Conservation (phyloP, 2,113 vertebrate species). For the Vulpes lagopus region DNA sequence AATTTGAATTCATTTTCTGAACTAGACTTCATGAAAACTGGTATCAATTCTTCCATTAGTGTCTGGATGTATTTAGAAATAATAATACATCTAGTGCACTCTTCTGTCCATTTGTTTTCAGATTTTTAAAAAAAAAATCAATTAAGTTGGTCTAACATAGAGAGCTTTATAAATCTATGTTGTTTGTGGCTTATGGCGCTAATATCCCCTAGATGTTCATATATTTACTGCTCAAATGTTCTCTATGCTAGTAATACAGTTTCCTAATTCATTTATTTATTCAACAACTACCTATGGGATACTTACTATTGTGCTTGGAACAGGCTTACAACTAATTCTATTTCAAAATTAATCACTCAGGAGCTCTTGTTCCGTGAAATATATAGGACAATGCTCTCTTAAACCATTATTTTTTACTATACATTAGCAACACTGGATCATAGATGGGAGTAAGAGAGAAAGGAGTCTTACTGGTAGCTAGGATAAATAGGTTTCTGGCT, state of each 20-base stretch:
- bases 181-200: not conserved
- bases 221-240: not conserved
- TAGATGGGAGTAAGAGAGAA: not conserved
- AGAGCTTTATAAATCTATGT: slow-evolving; percentile 38
- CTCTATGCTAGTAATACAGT: not conserved
- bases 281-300: not conserved
- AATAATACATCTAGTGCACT: slow-evolving; percentile 42
- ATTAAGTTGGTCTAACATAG: slow-evolving; percentile 48
- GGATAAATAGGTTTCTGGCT: not conserved
- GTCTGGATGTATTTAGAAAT: slow-evolving; percentile 68
- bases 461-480: not conserved
- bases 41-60: slow-evolving; percentile 62
- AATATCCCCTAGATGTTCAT: not conserved
- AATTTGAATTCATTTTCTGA: slow-evolving; percentile 75
- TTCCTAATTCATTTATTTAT: slow-evolving; percentile 18
- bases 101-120: slow-evolving; percentile 49
- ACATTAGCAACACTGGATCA: not conserved
- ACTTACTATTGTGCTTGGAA: not conserved
- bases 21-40: slow-evolving; percentile 58
- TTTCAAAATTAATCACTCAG: slow-evolving; percentile 14
- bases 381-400: not conserved
- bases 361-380: not conserved
- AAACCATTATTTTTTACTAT: not conserved
- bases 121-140: slow-evolving; percentile 57
- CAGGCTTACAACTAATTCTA: not conserved